Evolutionary conservation across 2,888 invertebrate species (phyloP).

Genomic region (Polyploca ridens): DNA sequence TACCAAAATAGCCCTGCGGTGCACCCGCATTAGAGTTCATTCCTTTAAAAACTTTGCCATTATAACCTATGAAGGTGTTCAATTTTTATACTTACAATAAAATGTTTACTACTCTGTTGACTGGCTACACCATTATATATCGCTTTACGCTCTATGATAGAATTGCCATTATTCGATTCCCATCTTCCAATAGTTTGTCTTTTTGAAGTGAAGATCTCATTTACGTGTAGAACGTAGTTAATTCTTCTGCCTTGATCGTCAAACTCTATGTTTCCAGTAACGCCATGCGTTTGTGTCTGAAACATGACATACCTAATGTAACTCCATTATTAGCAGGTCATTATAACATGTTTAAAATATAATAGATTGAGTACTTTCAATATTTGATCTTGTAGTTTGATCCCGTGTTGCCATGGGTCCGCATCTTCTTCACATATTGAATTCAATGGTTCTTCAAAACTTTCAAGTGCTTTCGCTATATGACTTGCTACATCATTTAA

Average conservation of each 20-base stretch:
- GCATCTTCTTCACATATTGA: conserved; percentile 52
- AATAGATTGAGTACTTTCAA: conserved; percentile 48
- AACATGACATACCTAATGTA: conserved; percentile 18
- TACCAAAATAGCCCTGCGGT: no score
- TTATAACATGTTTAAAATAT: no score
- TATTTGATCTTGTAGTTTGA: conserved; percentile 62
- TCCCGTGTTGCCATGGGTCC: conserved; percentile 63
- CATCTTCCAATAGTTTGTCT: conserved; percentile 63
- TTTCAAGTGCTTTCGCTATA: conserved; percentile 56
- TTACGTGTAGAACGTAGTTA: conserved; percentile 88
- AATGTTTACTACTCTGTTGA: conserved; percentile 86
- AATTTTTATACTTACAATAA: conserved; percentile 79
- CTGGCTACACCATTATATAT: conserved; percentile 69
- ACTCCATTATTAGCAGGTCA: no score
- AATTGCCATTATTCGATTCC: conserved; percentile 75
- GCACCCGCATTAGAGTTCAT: no score
- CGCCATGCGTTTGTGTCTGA: conserved; percentile 87
- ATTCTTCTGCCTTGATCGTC: conserved; percentile 87
- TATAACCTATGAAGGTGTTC: no score
- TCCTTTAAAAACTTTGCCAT: no score
- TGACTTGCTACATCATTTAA: conserved; percentile 75
- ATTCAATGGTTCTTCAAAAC: conserved; percentile 41
- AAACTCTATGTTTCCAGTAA: conserved; percentile 88
- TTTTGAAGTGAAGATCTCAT: conserved; percentile 75
- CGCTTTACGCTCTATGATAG: conserved; percentile 80